phyloP scores from a whole-genome alignment of 2,797 vertebrate genomes.

The Poecile montanus region DNA sequence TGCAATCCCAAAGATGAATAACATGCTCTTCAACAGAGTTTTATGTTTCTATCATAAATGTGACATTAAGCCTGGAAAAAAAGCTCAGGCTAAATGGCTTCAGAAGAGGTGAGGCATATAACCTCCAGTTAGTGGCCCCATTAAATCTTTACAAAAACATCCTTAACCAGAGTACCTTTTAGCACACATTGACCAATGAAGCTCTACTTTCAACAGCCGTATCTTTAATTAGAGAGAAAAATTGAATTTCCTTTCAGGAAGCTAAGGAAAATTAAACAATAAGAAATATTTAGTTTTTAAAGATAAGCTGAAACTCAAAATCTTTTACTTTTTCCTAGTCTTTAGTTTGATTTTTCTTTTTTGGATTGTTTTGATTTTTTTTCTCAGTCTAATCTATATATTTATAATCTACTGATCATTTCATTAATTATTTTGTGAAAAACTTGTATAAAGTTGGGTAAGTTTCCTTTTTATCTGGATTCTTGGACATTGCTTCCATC shows the following conservation, averaged over 20 bases:
- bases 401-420: neutral
- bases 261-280: neutral
- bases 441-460: neutral
- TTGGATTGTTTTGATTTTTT: neutral
- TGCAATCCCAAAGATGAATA: neutral
- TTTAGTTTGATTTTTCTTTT: neutral
- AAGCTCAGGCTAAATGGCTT: neutral
- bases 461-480: neutral
- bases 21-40: neutral
- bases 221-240: neutral
- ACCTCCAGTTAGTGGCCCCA: neutral
- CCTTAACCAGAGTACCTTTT: neutral
- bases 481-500: neutral
- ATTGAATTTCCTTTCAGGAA: neutral
- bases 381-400: neutral
- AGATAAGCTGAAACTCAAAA: neutral
- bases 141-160: neutral
- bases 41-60: neutral
- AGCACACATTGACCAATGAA: neutral
- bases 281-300: neutral
- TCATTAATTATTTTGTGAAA: neutral
- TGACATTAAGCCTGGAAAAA: neutral
- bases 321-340: neutral
- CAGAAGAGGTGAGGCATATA: neutral
- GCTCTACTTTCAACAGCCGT: neutral